These are phyloP conservation scores for Leptobrachium leishanense DNA, from an alignment of 2,113 vertebrate species.

Conservation along the genomic window DNA sequence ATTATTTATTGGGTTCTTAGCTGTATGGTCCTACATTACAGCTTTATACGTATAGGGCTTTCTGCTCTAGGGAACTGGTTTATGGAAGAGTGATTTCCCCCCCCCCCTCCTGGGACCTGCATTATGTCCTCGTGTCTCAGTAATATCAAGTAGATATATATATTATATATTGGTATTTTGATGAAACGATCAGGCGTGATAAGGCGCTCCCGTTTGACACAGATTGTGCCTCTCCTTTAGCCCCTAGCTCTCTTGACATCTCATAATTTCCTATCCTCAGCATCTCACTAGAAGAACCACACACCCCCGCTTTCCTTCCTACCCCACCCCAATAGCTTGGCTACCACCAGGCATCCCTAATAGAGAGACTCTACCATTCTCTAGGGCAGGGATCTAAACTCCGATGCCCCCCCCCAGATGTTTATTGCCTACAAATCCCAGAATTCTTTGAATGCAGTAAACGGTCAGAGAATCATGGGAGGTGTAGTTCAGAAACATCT, in stretches of 20 bases:
- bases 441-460: no score
- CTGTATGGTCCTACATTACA: constrained; percentile 31
- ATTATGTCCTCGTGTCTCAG: constrained; percentile 20
- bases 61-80: constrained; percentile 32
- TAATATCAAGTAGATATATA: constrained; percentile 22
- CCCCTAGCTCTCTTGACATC: constrained; percentile 37
- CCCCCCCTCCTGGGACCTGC: constrained; percentile 15
- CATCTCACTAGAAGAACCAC: constrained; percentile 22
- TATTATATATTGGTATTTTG: constrained; percentile 13
- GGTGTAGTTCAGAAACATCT: no score
- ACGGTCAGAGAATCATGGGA: no score
- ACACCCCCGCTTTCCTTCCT: not conserved
- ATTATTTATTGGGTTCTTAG: constrained; percentile 21
- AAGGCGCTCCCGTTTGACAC: constrained; percentile 37
- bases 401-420: no score
- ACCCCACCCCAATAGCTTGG: constrained; percentile 23
- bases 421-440: no score
- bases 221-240: constrained; percentile 21
- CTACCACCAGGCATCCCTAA: constrained; percentile 24
- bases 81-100: constrained; percentile 18
- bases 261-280: constrained; percentile 39
- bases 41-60: constrained; percentile 13
- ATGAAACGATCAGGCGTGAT: constrained; percentile 32
- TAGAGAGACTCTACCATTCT: constrained; percentile 14
- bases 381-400: not conserved